Percentiles rank a stretch among this genome's conserved stretches.
These are phyloP conservation scores for Drosophila prolongata DNA, from an alignment of 2,888 invertebrate species.

Conservation along the genomic window DNA sequence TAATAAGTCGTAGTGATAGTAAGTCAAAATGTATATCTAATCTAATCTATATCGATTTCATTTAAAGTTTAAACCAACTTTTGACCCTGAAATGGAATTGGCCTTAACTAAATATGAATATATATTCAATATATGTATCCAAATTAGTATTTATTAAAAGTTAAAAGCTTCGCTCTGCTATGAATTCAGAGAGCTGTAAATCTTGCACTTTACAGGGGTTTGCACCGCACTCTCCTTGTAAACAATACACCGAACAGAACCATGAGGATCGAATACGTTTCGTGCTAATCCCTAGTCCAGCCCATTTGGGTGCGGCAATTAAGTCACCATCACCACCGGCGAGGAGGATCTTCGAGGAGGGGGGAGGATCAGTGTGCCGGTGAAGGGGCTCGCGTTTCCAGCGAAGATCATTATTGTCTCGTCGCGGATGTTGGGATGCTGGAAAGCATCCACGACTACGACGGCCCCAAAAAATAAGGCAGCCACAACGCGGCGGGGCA, in stretches of 20 bases:
- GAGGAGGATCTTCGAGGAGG: constrained; percentile 13
- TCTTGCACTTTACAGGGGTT: not conserved
- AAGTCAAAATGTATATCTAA: too few relatives aligned
- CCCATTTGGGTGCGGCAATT: constrained; percentile 73
- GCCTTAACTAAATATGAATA: too few relatives aligned
- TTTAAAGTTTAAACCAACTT: too few relatives aligned
- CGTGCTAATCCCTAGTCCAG: constrained; percentile 60
- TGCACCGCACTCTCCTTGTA: not conserved
- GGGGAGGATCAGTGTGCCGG: not conserved
- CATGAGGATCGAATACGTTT: constrained; percentile 27
- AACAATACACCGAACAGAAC: constrained; percentile 4
- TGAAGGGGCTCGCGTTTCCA: constrained; percentile 61
- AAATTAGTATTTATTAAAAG: too few relatives aligned
- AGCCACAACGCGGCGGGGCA: constrained; percentile 41
- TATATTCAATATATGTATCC: too few relatives aligned
- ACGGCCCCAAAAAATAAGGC: constrained; percentile 26
- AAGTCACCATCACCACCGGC: constrained; percentile 60
- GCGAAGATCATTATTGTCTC: constrained; percentile 77
- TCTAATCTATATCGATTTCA: too few relatives aligned
- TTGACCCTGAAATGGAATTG: too few relatives aligned
- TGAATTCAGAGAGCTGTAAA: too few relatives aligned
- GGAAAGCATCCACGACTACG: constrained; percentile 1
- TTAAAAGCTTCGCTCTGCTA: too few relatives aligned
- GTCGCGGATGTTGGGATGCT: constrained; percentile 55
- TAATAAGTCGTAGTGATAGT: too few relatives aligned